Base-by-base conservation (phyloP, 2,888 invertebrate genomes). In the Sarcophaga variegata region DNA sequence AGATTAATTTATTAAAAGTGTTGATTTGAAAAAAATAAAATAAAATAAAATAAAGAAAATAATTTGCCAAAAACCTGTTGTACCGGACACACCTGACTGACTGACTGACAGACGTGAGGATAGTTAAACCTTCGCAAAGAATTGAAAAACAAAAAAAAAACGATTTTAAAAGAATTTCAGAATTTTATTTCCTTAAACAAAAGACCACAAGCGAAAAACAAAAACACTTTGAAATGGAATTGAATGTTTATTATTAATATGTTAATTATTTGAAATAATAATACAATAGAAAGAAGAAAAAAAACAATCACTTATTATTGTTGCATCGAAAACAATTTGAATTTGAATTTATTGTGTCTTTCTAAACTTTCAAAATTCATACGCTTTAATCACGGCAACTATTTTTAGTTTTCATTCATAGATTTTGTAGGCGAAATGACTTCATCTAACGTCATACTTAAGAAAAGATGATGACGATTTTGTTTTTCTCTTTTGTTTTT, bases 1-100 rank as follows among this genome's bases (percentile, higher is more conserved):
- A 37, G 37, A 37, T 37, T 37, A 37, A 10, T 10, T 37, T 37
- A 37, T 37, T 37, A 37, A 37, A 2, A 10, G 37, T 37, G 37
- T 37, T 37, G 37, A 37, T 37, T 37, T 37, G 37, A 37, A 37
- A 37, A 37, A 37, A 17, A 20, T 20, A 20, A 20, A 1, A 20
- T 49, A 49, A 2, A 49, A 49, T 49, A 49, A 49, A 49, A 49
- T 49, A 14, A 49, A 49, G 14, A 49, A 54, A 77, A 20, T 8
- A 60, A 17, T 25, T 37, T 37, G 37, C 37, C 37, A 37, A 22
- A 22, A 81, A 80, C 72, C 72, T 66, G 71, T 54, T 66, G 1
- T 4, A 71, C 64, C 64, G 27, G 72, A 80, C 64, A 54, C 20
- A 54, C 63, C 20, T 67, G 49, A 8, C n/a, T 37, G 37, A 37